Evolutionary conservation across 2,113 vertebrate genomes (phyloP).

Genomic region (Crotophaga sulcirostris): DNA sequence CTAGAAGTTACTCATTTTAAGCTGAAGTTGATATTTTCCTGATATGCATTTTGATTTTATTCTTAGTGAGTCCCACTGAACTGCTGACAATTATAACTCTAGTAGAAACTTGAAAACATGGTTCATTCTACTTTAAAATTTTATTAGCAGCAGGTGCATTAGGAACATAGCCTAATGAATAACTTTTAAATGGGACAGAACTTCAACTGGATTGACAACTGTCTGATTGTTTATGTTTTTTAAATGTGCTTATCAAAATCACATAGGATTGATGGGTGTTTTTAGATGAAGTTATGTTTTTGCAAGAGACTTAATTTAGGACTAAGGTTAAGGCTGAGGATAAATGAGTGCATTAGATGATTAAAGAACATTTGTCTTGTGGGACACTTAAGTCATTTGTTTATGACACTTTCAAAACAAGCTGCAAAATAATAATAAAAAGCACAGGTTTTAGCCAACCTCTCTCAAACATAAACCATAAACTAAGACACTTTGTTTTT

Average conservation of each 20-base stretch:
- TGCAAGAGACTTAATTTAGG: constrained; percentile 86
- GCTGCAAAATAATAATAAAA: constrained; percentile 68
- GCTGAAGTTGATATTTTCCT: constrained; percentile 45
- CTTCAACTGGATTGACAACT: constrained; percentile 78
- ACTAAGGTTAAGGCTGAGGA: constrained; percentile 84
- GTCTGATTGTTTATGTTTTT: constrained; percentile 80
- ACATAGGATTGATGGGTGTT: constrained; percentile 83
- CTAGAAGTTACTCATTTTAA: constrained; percentile 39
- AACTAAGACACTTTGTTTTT: constrained; percentile 54
- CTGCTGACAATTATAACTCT: constrained; percentile 2
- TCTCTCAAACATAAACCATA: constrained; percentile 41
- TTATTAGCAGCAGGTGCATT: constrained; percentile 44
- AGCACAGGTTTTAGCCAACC: constrained; percentile 56
- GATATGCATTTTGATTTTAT: constrained; percentile 52
- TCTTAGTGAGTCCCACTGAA: constrained; percentile 14
- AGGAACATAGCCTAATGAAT: constrained; percentile 57
- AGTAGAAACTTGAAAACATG: constrained; percentile 19
- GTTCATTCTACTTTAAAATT: constrained; percentile 61
- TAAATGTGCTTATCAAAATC: constrained; percentile 79
- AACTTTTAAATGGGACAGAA: constrained; percentile 69
- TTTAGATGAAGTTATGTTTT: constrained; percentile 84
- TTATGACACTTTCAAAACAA: constrained; percentile 81
- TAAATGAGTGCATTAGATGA: constrained; percentile 92
- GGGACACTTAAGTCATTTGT: constrained; percentile 81
- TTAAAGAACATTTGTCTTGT: constrained; percentile 92